phyloP scores from a whole-genome alignment of 2,888 invertebrate species.

The Lingula anatina region DNA sequence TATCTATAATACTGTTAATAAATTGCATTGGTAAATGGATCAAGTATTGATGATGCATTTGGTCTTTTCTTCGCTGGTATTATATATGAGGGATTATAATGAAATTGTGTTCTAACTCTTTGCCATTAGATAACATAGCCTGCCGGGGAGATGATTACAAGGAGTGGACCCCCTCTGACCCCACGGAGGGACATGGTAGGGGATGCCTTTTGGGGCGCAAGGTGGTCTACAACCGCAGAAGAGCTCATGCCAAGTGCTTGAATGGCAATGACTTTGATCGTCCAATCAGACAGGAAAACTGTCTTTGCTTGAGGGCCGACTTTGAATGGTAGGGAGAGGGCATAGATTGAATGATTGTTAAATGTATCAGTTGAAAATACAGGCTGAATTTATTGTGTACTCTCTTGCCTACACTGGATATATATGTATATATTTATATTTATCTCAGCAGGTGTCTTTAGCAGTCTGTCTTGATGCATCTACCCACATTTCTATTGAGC shows the following conservation, averaged over 20 bases:
- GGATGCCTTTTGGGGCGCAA: slow-evolving; percentile 75
- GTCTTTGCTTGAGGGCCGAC: slow-evolving; percentile 74
- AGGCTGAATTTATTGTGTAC: no score
- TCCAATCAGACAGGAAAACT: slow-evolving; percentile 65
- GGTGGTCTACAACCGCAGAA: slow-evolving; percentile 70
- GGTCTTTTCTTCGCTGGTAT: neutral
- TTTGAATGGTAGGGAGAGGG: slow-evolving; percentile 74
- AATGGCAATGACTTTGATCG: slow-evolving; percentile 73
- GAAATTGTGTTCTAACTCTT: no score
- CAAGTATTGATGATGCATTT: no score
- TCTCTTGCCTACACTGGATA: no score
- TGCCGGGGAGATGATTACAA: slow-evolving; percentile 77
- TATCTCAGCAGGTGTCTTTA: no score
- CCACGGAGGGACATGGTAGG: slow-evolving; percentile 48
- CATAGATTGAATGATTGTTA: no score
- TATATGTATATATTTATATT: no score
- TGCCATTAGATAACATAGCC: no score
- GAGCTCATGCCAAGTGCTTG: slow-evolving; percentile 72
- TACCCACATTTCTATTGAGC: neutral
- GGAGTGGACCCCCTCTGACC: slow-evolving; percentile 73
- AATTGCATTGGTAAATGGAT: no score
- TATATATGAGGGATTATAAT: neutral
- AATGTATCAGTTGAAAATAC: no score
- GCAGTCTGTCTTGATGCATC: neutral
- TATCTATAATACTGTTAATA: no score